phyloP scores from a whole-genome alignment of 2,888 invertebrate species.

The Stratiomys singularior region DNA sequence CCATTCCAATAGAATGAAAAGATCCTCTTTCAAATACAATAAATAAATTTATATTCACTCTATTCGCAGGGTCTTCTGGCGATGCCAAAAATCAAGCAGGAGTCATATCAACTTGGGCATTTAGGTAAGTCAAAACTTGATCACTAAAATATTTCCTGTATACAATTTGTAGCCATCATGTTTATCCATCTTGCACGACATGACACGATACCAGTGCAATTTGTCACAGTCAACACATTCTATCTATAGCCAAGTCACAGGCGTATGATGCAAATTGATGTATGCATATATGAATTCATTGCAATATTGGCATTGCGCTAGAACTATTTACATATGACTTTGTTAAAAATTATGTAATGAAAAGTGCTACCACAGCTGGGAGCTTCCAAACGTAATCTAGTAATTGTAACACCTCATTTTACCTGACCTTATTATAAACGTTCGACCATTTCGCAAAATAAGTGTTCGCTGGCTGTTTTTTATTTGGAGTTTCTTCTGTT shows the following conservation, averaged over 20 bases:
- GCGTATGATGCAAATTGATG: too few relatives aligned
- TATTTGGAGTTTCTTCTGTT: background rate
- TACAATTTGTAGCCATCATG: background rate
- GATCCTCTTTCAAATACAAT: too few relatives aligned
- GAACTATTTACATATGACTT: conserved; percentile 3
- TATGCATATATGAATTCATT: background rate
- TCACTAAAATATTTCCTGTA: background rate
- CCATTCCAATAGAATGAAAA: too few relatives aligned
- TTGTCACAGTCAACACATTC: background rate
- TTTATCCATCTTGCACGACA: background rate
- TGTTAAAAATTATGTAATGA: conserved; percentile 21
- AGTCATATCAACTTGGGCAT: conserved; percentile 47
- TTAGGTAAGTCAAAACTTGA: conserved; percentile 45
- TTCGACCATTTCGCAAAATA: background rate
- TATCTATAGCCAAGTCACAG: background rate
- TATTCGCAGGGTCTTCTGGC: conserved; percentile 45
- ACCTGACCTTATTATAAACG: conserved; percentile 30
- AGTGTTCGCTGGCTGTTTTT: background rate
- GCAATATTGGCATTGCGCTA: background rate
- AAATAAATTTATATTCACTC: background rate
- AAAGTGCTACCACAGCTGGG: background rate
- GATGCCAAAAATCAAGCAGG: conserved; percentile 50
- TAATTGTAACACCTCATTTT: too few relatives aligned
- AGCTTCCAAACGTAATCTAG: too few relatives aligned
- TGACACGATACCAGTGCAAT: background rate